These are phyloP conservation scores for Drosophila kepulauana DNA, from an alignment of 1,140 invertebrate genomes.

Conservation along the genomic window DNA sequence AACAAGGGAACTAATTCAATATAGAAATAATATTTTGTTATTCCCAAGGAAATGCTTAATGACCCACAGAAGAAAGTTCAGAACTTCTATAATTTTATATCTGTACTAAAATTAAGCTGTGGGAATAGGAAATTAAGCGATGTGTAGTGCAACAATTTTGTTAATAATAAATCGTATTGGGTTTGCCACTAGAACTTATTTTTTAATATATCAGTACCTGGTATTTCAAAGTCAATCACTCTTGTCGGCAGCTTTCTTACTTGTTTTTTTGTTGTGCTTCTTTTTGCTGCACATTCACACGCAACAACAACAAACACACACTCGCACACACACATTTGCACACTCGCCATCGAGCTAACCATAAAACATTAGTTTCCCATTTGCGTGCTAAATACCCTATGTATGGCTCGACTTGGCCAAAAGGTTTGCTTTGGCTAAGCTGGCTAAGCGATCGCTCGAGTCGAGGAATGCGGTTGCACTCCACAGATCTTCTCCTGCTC, in stretches of 20 bases:
- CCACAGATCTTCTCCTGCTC: slow-evolving; percentile 3
- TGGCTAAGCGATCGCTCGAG: background rate
- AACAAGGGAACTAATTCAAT: too few species aligned
- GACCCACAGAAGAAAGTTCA: too few species aligned
- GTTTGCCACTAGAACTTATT: too few species aligned
- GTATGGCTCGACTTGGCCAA: slow-evolving; percentile 37
- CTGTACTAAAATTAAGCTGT: too few species aligned
- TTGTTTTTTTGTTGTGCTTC: slow-evolving; percentile 21
- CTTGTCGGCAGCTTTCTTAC: slow-evolving; percentile 39
- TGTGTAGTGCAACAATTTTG: too few species aligned
- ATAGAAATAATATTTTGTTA: too few species aligned
- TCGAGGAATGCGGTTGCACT: slow-evolving; percentile 31
- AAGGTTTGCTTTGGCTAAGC: slow-evolving; percentile 34
- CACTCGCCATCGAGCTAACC: slow-evolving; percentile 63
- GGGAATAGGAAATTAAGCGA: too few species aligned
- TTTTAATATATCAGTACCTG: too few species aligned
- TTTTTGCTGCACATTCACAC: slow-evolving; percentile 71
- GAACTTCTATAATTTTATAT: too few species aligned
- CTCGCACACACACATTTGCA: slow-evolving; percentile 44
- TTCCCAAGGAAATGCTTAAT: too few species aligned
- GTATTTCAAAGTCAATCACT: too few species aligned
- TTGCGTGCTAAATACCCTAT: slow-evolving; percentile 82
- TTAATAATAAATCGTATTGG: too few species aligned
- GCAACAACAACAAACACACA: slow-evolving; percentile 54
- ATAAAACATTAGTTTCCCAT: slow-evolving; percentile 82